Conservation (phyloP, 1,140 invertebrate genomes). For the Saccostrea glomerata region DNA sequence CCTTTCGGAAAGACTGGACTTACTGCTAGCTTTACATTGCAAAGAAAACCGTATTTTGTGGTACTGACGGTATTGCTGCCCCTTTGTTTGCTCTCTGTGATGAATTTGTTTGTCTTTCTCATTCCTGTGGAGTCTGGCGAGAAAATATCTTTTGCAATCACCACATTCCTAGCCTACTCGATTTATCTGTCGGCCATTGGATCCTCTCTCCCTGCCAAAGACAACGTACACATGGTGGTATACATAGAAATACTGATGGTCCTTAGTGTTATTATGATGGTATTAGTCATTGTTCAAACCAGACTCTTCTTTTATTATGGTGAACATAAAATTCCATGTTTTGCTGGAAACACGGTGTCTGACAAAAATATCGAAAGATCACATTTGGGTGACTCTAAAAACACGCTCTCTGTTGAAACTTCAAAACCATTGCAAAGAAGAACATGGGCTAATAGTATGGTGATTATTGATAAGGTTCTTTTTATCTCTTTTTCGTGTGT, state of each 20-base stretch:
- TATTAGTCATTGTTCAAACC: neutral
- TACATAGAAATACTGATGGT: conserved; percentile 15
- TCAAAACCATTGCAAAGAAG: neutral
- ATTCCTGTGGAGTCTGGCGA: conserved; percentile 60
- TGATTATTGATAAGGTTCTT: neutral
- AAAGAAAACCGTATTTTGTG: conserved; percentile 47
- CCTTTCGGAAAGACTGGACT: neutral
- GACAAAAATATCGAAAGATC: neutral
- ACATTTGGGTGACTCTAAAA: neutral
- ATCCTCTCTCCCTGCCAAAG: neutral
- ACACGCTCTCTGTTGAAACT: neutral
- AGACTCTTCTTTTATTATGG: neutral
- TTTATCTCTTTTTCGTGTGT: neutral
- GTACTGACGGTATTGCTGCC: conserved; percentile 56
- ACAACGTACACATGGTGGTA: neutral
- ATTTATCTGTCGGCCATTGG: conserved; percentile 48
- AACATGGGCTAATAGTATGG: neutral
- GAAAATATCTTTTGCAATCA: conserved; percentile 59
- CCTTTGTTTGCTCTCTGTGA: conserved; percentile 51
- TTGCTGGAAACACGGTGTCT: neutral
- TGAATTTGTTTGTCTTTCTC: conserved; percentile 57
- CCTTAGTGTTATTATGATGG: neutral
- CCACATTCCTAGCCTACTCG: conserved; percentile 54
- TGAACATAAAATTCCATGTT: neutral
- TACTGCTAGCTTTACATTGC: neutral